Percentiles rank a stretch among this genome's conserved stretches.
These are phyloP conservation scores for Betta splendens DNA, from an alignment of 2,797 vertebrate genomes.

Conservation along the genomic window DNA sequence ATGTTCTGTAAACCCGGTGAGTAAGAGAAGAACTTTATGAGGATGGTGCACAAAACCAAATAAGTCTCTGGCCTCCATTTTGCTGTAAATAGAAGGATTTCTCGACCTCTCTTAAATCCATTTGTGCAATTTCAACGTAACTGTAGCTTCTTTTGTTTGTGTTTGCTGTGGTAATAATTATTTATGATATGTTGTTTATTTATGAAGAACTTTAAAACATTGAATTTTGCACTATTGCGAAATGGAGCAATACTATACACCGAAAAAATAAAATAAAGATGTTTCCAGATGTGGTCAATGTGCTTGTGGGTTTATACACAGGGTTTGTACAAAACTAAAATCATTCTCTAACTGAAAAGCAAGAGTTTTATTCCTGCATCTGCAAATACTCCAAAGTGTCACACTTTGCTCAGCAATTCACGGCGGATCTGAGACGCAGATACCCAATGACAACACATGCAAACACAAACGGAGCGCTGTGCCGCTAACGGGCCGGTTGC, in stretches of 20 bases:
- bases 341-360: background rate
- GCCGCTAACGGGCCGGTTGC: slow-evolving; percentile 54
- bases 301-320: slow-evolving; percentile 6
- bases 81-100: slow-evolving; percentile 71
- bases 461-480: slow-evolving; percentile 6
- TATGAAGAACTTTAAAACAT: slow-evolving; percentile 79
- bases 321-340: background rate
- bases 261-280: slow-evolving; percentile 78
- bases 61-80: slow-evolving; percentile 59
- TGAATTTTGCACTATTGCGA: slow-evolving; percentile 84
- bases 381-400: background rate
- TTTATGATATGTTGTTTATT: slow-evolving; percentile 87
- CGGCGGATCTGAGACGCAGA: slow-evolving; percentile 14
- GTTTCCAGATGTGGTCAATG: slow-evolving; percentile 73
- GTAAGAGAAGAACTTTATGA: slow-evolving; percentile 32
- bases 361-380: slow-evolving; percentile 1
- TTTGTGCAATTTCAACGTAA: slow-evolving; percentile 72
- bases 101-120: slow-evolving; percentile 56
- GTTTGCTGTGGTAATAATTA: slow-evolving; percentile 74
- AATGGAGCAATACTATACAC: slow-evolving; percentile 82
- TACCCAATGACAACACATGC: slow-evolving; percentile 17
- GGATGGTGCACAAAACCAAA: slow-evolving; percentile 53
- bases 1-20: slow-evolving; percentile 39
- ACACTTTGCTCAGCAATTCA: background rate
- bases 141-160: slow-evolving; percentile 63